A percentile compares a stretch with the other conserved stretches of the same genome.
Evolutionary conservation across 2,113 vertebrate genomes (phyloP).

Genomic region (Peromyscus maniculatus): DNA sequence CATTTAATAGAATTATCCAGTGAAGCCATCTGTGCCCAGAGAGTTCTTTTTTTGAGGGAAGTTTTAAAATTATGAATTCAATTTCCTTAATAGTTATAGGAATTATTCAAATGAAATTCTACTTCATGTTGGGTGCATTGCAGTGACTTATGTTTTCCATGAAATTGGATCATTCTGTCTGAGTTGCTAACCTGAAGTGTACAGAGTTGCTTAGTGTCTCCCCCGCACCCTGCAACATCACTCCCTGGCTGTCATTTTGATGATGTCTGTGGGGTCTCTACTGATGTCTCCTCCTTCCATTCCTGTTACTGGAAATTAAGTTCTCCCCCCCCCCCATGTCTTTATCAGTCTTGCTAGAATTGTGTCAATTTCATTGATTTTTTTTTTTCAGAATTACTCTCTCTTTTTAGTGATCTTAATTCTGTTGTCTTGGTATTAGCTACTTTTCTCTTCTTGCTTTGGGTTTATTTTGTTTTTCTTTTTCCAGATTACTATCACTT

Average conservation of each 20-base stretch:
- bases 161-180: background rate
- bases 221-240: background rate
- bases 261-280: background rate
- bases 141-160: background rate
- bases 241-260: background rate
- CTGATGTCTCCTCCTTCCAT: background rate
- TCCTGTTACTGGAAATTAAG: background rate
- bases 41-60: background rate
- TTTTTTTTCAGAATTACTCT: background rate
- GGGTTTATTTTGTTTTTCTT: background rate
- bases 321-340: no score
- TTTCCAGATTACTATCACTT: background rate
- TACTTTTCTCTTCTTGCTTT: background rate
- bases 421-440: background rate
- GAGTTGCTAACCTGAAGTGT: background rate
- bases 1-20: conserved; percentile 32
- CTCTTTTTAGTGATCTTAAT: background rate
- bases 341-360: background rate
- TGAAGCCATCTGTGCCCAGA: conserved; percentile 14
- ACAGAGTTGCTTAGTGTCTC: background rate
- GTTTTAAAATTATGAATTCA: conserved; percentile 43
- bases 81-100: conserved; percentile 34
- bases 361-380: background rate
- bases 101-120: background rate
- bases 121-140: background rate